A percentile compares a stretch with the other conserved stretches of the same genome.
Conservation (phyloP, 1,140 invertebrate genomes). For the Yoshiicerus persimilis region DNA sequence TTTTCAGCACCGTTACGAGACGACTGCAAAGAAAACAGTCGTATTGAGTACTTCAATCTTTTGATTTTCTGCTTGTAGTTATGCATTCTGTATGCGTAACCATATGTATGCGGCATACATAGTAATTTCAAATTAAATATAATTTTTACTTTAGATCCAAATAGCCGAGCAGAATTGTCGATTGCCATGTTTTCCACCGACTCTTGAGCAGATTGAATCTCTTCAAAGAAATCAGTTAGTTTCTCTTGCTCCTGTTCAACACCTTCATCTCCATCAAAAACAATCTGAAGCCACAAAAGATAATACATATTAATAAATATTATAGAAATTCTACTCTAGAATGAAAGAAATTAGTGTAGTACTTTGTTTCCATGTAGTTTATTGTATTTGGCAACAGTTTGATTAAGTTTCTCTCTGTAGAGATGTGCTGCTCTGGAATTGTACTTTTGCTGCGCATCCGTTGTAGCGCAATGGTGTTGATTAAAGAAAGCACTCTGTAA, state of each 20-base stretch:
- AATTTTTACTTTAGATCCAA: conserved; percentile 31
- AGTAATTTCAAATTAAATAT: neutral
- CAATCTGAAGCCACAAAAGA: conserved; percentile 29
- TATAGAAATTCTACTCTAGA: neutral
- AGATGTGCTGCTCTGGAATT: conserved; percentile 91
- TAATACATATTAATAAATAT: neutral
- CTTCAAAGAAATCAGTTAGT: conserved; percentile 81
- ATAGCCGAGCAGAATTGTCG: conserved; percentile 31
- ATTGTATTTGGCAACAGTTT: conserved; percentile 81
- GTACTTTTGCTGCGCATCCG: conserved; percentile 96
- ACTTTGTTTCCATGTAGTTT: conserved; percentile 87
- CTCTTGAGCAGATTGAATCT: conserved; percentile 52
- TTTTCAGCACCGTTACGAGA: neutral
- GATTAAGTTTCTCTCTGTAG: conserved; percentile 83
- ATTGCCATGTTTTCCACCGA: conserved; percentile 8
- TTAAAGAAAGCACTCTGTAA: conserved; percentile 86
- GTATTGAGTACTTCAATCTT: no score
- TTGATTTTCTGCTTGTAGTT: no score
- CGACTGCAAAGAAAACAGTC: neutral
- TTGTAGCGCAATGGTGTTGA: conserved; percentile 86
- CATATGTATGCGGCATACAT: neutral
- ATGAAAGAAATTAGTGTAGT: conserved; percentile 49
- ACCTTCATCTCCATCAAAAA: conserved; percentile 40
- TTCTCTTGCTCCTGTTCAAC: conserved; percentile 54
- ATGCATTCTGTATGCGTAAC: neutral